Evolutionary conservation across 1,140 invertebrate species (phyloP).

Genomic region (Ooceraea biroi): DNA sequence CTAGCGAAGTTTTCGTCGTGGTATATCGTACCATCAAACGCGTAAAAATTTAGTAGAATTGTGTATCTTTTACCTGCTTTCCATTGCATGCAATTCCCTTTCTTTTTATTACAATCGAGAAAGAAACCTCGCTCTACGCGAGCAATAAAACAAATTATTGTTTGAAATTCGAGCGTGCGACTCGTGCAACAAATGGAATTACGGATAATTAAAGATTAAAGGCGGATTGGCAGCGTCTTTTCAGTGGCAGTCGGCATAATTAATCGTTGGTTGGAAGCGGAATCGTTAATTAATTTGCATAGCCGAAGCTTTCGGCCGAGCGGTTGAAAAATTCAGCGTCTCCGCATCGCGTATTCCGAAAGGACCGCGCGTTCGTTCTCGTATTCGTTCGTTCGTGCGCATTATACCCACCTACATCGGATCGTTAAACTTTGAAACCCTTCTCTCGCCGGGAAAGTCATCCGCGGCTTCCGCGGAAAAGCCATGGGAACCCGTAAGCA

Average conservation of each 20-base stretch:
- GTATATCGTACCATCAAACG: not conserved
- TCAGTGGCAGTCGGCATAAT: conserved; percentile 42
- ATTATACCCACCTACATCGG: conserved; percentile 17
- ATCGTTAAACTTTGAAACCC: conserved; percentile 64
- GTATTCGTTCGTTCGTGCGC: not conserved
- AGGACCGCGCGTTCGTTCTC: not conserved
- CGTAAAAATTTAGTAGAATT: conserved; percentile 20
- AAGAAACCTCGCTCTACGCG: too few species aligned
- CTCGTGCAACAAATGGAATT: not conserved
- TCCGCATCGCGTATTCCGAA: conserved; percentile 25
- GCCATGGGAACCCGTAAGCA: conserved; percentile 67
- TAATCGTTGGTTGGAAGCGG: conserved; percentile 52
- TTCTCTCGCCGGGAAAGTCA: conserved; percentile 53
- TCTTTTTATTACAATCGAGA: not conserved
- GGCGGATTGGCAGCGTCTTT: not conserved
- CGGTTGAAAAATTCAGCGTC: conserved; percentile 64
- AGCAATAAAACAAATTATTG: not conserved
- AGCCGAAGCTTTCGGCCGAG: not conserved
- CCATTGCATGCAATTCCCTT: not conserved
- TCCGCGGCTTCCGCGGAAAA: conserved; percentile 46
- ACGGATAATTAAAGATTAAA: not conserved
- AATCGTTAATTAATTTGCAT: conserved; percentile 63
- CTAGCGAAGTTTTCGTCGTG: not conserved
- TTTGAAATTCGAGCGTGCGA: not conserved
- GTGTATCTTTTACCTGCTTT: not conserved